Base-by-base conservation (phyloP, 2,888 invertebrate species). In the Parnassius smintheus region DNA sequence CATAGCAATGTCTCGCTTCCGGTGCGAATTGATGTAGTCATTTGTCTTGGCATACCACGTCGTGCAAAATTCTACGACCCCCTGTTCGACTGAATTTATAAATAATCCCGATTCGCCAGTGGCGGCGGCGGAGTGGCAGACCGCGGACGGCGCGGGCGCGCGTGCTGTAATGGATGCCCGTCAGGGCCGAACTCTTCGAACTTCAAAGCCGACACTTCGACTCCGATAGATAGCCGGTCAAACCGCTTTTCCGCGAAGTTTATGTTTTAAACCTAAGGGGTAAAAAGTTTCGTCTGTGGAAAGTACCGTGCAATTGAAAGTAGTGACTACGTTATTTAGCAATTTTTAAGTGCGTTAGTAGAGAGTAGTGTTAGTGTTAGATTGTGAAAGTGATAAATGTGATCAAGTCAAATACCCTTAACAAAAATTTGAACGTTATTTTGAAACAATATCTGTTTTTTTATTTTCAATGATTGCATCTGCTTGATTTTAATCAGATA, bases 81-180 rank as follows among this genome's bases (percentile, higher is more conserved):
- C 88, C 85, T 90, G 88, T 90, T 87, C 88, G 85, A 76, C 77
- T 84, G 83, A 86, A 91, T 90, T 91, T 91, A 91, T 91, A 91
- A 91, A 91, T 91, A 91, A 88, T 89, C 85, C 87, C 86, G 85
- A 78, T 80, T 75, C 77, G 89, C 84, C 91, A 91, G 91, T 91
- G 92, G 92, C 91, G 89, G 87, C 88, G 83, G 86, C 87, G 87
- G 81, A 82, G 88, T 80, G 88, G 85, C 80, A 80, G 81, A 83
- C 89, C 90, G 90, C 91, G 90, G 89, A 89, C 90, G 86, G 85
- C 90, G 91, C 92, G 92, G 92, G 91, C 92, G 92, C 93, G 88
- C 88, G 80, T 77, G 72, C 80, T 78, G 75, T 70, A 76, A 79
- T 79, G 79, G 76, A 76, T 80, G 81, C 77, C 79, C 83, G 80